Evolutionary conservation across 2,113 vertebrate genomes (phyloP), one percentile per base, ranked within the genome.

Genomic region (Triplophysa rosa): DNA sequence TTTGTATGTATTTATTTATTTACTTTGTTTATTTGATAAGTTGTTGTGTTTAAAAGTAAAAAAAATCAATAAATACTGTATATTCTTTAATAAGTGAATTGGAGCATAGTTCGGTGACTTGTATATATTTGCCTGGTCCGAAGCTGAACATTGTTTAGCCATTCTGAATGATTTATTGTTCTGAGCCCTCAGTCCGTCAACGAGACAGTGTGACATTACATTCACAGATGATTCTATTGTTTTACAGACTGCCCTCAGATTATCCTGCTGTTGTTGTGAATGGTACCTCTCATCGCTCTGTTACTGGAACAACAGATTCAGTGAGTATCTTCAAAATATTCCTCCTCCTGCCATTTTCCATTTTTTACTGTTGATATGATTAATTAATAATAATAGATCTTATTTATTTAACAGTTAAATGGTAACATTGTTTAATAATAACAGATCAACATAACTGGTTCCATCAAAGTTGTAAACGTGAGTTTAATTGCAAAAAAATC

Each of bases 161-260:
- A 66, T 66, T 73, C n/a, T 72, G 24, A 79, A 49, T 73, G 62
- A 65, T 42, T 79, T 56, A 54, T 54, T 82, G 69, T 72, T 49
- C 42, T 26, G 17, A 42, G 58, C 40, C 59, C 52, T 49, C 29
- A 69, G 19, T 66, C 47, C 49, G 33, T 67, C 19, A 73, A 49
- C 24, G 49, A 17, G 23, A 33, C 59, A 69, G 45, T 37, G 24
- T 62, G 23, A 68, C 45, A 67, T 24, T 69, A 62, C 37, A 26
- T 73, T 80, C 40, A 70, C 23, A 49, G 52, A 42, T 1, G 59
- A 69, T 75, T 66, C 49, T 26, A 72, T 80, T 59, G 26, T 79
- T 77, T 67, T 85, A 8, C 85, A 94, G 91, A 65, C 85, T 91
- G 77, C 89, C 89, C 24, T 84, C 88, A 13, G 86, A 88, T 40